Evolutionary conservation across 2,888 invertebrate genomes (phyloP).

Genomic region (Aphidius colemani): DNA sequence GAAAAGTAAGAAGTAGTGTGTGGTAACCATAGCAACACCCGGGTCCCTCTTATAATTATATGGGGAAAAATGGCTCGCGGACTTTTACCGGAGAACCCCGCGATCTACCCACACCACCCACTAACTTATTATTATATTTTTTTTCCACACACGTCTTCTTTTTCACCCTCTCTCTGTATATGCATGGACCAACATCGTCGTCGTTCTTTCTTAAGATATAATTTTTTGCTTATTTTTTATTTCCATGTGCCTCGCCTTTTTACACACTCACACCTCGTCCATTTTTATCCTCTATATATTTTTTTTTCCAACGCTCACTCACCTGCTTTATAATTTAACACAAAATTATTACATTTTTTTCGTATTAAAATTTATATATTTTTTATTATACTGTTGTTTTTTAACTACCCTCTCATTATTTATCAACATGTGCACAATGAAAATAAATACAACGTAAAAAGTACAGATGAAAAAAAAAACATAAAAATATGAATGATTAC

Average conservation of each 20-base stretch:
- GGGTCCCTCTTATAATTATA: constrained; percentile 59
- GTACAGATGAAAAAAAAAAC: neutral
- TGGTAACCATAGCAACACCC: constrained; percentile 57
- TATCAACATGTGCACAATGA: no score
- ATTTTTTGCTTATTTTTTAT: constrained; percentile 20
- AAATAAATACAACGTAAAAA: no score
- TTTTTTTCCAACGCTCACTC: no score
- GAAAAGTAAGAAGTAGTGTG: constrained; percentile 43
- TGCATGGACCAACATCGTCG: constrained; percentile 26
- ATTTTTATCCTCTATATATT: constrained; percentile 34
- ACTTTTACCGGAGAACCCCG: constrained; percentile 52
- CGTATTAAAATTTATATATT: constrained; percentile 19
- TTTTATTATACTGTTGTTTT: no score
- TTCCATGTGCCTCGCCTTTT: constrained; percentile 14
- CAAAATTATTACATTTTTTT: neutral
- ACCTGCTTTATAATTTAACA: no score
- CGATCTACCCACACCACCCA: constrained; percentile 32
- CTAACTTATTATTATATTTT: constrained; percentile 21
- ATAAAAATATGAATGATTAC: no score
- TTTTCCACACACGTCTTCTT: constrained; percentile 22
- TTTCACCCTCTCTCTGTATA: constrained; percentile 21
- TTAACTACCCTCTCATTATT: no score
- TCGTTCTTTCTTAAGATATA: constrained; percentile 22
- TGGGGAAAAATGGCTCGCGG: constrained; percentile 60
- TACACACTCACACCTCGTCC: constrained; percentile 30